A percentile compares a stretch with the other conserved stretches of the same genome.
Evolutionary conservation across 2,797 vertebrate genomes (phyloP).

Genomic region (Sardinella longiceps): DNA sequence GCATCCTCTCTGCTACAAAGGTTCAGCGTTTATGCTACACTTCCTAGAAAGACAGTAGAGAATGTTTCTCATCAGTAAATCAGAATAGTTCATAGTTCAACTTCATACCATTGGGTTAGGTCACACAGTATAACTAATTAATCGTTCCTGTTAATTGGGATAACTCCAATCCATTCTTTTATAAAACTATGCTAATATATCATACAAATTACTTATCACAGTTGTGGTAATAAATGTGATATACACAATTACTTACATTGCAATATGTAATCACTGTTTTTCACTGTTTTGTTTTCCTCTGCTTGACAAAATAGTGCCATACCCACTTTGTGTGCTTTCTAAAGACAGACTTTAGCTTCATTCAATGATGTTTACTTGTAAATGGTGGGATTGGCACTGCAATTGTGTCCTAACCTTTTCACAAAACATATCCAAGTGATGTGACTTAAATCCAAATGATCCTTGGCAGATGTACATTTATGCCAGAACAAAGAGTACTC

Average conservation of each 20-base stretch:
- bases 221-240: background rate
- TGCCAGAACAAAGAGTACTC: background rate
- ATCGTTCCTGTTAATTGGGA: background rate
- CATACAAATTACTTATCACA: too few species aligned
- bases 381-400: background rate
- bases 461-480: constrained; percentile 13
- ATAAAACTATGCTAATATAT: too few species aligned
- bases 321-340: background rate
- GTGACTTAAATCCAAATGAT: background rate
- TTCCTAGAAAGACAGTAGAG: background rate
- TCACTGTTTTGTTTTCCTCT: background rate
- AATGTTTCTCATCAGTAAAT: background rate
- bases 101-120: background rate
- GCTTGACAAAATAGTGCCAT: background rate
- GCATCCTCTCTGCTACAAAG: background rate
- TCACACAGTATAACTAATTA: background rate
- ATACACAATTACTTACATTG: background rate
- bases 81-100: too few species aligned
- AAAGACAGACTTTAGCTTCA: background rate
- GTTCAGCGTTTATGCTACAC: background rate
- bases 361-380: background rate
- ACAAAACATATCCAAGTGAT: background rate
- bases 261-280: too few species aligned
- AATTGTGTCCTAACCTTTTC: background rate
- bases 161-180: too few species aligned